phyloP scores from a whole-genome alignment of 2,888 invertebrate species.

The Byasa hedistus region DNA sequence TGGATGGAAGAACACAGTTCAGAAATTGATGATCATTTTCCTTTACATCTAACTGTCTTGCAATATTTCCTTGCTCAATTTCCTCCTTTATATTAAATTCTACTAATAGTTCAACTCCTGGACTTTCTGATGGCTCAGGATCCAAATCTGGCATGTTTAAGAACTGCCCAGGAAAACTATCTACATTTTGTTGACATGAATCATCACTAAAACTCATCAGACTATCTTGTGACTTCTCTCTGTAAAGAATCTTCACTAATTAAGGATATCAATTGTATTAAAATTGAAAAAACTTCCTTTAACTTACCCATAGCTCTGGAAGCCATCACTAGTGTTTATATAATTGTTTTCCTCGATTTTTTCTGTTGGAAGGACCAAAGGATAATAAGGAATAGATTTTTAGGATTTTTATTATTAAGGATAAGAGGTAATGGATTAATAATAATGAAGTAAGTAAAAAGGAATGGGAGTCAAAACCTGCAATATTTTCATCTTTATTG shows the following conservation, averaged over 20 bases:
- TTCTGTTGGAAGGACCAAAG: slow-evolving; percentile 33
- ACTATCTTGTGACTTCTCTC: slow-evolving; percentile 48
- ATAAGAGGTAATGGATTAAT: slow-evolving; percentile 32
- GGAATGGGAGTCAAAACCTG: slow-evolving; percentile 46
- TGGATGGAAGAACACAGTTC: slow-evolving; percentile 71
- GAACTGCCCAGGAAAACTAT: slow-evolving; percentile 56
- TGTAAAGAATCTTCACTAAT: slow-evolving; percentile 40
- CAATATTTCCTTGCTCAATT: slow-evolving; percentile 48
- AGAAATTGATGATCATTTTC: slow-evolving; percentile 54
- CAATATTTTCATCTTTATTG: slow-evolving; percentile 38
- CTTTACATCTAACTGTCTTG: slow-evolving; percentile 46
- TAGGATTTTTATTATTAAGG: slow-evolving; percentile 31
- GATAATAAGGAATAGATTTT: slow-evolving; percentile 34
- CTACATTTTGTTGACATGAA: slow-evolving; percentile 52
- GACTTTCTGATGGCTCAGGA: slow-evolving; percentile 47
- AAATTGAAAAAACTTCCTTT: neutral
- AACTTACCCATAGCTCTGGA: slow-evolving; percentile 36
- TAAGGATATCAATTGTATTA: neutral
- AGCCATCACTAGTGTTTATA: slow-evolving; percentile 18
- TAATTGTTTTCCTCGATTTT: slow-evolving; percentile 34
- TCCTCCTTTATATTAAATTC: slow-evolving; percentile 67
- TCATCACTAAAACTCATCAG: slow-evolving; percentile 57
- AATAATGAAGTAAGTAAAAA: slow-evolving; percentile 21
- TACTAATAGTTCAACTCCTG: slow-evolving; percentile 59
- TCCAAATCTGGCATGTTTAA: slow-evolving; percentile 70